These are phyloP conservation scores for Microctenopoma stevenorrisi DNA, from an alignment of 2,797 vertebrate species.

Conservation along the genomic window DNA sequence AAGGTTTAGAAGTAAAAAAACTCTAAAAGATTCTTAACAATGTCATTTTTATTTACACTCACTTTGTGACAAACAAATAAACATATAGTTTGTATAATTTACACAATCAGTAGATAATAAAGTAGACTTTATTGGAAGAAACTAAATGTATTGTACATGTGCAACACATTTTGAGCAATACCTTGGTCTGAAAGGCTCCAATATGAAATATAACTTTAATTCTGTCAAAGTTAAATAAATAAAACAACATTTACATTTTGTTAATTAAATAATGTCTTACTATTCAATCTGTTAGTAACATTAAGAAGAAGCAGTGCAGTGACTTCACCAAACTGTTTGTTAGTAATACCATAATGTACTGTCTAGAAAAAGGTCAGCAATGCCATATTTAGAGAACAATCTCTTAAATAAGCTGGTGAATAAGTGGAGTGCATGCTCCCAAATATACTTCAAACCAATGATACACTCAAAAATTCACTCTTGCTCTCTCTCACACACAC, in stretches of 20 bases:
- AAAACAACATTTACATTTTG: not conserved
- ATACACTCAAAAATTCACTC: not conserved
- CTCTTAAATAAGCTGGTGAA: not conserved
- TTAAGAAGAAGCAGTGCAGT: constrained; percentile 26
- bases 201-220: constrained; percentile 19
- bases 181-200: not conserved
- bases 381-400: constrained; percentile 1
- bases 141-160: constrained; percentile 1
- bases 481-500: not conserved
- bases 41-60: not conserved
- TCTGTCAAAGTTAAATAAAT: constrained; percentile 36
- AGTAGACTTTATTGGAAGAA: constrained; percentile 28
- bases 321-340: not conserved
- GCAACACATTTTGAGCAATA: constrained; percentile 17
- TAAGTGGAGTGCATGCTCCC: not conserved
- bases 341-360: not conserved
- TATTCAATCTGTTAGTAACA: constrained; percentile 20
- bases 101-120: not conserved
- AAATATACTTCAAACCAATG: constrained; percentile 6
- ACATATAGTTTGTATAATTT: not conserved
- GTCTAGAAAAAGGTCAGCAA: not conserved
- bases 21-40: not conserved
- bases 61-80: constrained; percentile 11
- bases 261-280: constrained; percentile 18
- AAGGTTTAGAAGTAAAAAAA: not conserved